Evolutionary conservation across 2,888 invertebrate genomes (phyloP).

Genomic region (Andrena flavipes): DNA sequence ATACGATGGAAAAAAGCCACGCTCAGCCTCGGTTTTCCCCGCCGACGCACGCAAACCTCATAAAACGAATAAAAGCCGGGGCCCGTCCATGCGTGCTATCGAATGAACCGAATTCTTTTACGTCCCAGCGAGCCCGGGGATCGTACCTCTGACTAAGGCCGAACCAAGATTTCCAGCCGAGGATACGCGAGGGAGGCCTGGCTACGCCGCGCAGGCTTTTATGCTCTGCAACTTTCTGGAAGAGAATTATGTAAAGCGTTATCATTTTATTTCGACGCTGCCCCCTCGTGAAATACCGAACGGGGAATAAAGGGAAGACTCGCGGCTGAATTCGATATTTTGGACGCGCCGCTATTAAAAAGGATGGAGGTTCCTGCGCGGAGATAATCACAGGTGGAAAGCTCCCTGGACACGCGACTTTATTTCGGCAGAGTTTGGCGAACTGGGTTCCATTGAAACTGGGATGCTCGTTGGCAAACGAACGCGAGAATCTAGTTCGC

Average conservation of each 20-base stretch:
- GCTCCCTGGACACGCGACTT: not conserved
- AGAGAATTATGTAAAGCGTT: constrained; percentile 62
- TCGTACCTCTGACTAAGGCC: constrained; percentile 51
- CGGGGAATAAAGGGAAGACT: constrained; percentile 21
- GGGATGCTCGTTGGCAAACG: not conserved
- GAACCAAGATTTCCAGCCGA: constrained; percentile 50
- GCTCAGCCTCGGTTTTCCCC: constrained; percentile 35
- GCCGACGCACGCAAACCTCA: constrained; percentile 59
- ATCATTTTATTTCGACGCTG: constrained; percentile 41
- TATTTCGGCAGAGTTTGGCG: not conserved
- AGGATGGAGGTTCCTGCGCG: not conserved
- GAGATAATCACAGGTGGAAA: not conserved
- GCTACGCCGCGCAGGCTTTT: constrained; percentile 11
- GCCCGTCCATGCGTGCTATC: constrained; percentile 67
- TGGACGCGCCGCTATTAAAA: not conserved
- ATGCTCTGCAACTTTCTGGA: constrained; percentile 55
- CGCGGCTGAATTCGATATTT: not conserved
- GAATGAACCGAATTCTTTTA: constrained; percentile 70
- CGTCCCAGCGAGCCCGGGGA: constrained; percentile 60
- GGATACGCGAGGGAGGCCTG: constrained; percentile 3
- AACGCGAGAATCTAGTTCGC: too few relatives aligned
- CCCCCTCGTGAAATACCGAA: constrained; percentile 27
- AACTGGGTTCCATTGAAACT: not conserved
- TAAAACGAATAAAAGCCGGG: constrained; percentile 66
- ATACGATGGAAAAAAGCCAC: constrained; percentile 37